A percentile compares a stretch with the other conserved stretches of the same genome.
phyloP scores from a whole-genome alignment of 2,113 vertebrate species.

The Struthidea cinerea region DNA sequence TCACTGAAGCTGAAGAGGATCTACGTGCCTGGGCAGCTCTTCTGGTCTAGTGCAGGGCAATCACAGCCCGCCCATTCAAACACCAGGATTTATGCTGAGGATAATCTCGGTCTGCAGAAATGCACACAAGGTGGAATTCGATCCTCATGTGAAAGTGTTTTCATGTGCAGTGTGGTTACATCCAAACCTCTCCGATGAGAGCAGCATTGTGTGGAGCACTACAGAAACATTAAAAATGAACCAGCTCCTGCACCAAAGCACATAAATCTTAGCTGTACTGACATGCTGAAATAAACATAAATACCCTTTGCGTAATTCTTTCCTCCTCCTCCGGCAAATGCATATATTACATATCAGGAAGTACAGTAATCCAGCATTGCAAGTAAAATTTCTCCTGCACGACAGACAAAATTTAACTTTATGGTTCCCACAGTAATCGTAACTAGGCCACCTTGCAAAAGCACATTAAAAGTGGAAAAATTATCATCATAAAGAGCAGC shows the following conservation, averaged over 20 bases:
- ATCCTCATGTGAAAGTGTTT: conserved; percentile 8
- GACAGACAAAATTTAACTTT: conserved; percentile 53
- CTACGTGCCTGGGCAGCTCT: background rate
- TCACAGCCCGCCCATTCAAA: background rate
- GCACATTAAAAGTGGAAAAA: conserved; percentile 38
- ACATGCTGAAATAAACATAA: background rate
- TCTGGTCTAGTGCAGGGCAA: background rate
- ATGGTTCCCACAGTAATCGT: conserved; percentile 55
- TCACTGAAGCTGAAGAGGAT: background rate
- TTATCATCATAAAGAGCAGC: conserved; percentile 44
- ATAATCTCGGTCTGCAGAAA: background rate
- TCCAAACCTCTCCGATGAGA: background rate
- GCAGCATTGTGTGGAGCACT: background rate
- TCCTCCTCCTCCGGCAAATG: background rate
- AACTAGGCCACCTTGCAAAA: conserved; percentile 58
- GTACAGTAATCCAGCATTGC: conserved; percentile 16
- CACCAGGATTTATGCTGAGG: background rate
- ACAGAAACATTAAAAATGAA: background rate
- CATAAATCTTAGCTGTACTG: background rate
- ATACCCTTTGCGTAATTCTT: background rate
- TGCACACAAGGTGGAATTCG: background rate
- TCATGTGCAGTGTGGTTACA: background rate
- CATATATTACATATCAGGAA: conserved; percentile 2
- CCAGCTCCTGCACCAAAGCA: background rate
- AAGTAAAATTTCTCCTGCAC: conserved; percentile 23